Percentiles rank a stretch among this genome's conserved stretches.
phyloP scores from a whole-genome alignment of 2,797 vertebrate genomes.

The Dromococcyx pavoninus region DNA sequence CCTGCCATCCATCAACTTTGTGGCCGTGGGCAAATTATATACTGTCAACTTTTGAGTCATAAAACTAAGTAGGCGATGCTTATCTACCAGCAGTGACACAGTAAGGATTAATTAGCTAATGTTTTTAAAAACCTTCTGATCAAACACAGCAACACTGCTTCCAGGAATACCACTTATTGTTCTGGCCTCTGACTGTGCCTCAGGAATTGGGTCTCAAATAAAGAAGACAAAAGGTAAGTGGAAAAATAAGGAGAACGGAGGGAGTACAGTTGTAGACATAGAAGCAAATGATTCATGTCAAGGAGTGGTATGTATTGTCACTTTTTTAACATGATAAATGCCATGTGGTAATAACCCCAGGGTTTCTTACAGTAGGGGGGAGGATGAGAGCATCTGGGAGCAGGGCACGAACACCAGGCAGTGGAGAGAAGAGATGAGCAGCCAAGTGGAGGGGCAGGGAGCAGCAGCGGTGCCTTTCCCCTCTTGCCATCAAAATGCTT shows the following conservation, averaged over 20 bases:
- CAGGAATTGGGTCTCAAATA: rapidly evolving
- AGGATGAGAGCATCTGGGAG: background rate
- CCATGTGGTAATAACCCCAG: background rate
- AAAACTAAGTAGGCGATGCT: background rate
- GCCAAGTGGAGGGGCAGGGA: rapidly evolving
- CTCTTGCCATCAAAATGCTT: background rate
- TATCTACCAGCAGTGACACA: rapidly evolving
- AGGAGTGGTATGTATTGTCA: background rate
- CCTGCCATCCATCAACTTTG: background rate
- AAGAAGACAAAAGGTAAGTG: background rate
- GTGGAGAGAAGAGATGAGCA: background rate
- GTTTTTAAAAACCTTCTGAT: background rate
- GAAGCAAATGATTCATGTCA: background rate
- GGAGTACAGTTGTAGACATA: background rate
- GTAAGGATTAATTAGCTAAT: background rate
- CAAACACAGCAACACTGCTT: background rate
- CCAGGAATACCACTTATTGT: background rate
- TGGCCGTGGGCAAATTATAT: background rate
- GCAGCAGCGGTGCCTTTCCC: background rate
- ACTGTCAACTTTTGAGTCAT: background rate
- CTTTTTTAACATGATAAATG: background rate
- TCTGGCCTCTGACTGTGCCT: background rate
- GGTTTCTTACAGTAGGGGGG: background rate
- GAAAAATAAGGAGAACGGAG: background rate
- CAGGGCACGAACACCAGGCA: background rate